Base-by-base conservation (phyloP, 2,888 invertebrate genomes). In the Brachyptera putata region DNA sequence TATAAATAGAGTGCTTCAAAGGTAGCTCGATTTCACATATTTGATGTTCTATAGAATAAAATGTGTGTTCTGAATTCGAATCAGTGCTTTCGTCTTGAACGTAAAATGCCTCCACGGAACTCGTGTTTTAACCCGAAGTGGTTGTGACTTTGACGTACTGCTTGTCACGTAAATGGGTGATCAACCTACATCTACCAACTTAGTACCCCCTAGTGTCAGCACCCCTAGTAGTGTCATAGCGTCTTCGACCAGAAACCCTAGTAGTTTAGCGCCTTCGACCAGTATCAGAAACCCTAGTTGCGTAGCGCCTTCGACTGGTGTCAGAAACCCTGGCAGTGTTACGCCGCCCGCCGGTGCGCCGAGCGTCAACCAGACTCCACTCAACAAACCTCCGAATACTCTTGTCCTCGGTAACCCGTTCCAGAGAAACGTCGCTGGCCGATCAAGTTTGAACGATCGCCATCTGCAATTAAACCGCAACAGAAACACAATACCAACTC, bases 381-480 rank as follows among this genome's bases (percentile, higher is more conserved):
- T n/a, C n/a, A n/a, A 21, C 13, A 30, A 22, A 30, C 63, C 61
- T 1, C 60, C 57, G 14, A 58, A 24, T 11, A 49, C 56, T 1
- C 61, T 61, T 22, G 30, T 41, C n/a, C 56, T 76, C 34, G 72
- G 73, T 39, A 73, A 71, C 64, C 70, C 75, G 55, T 74, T 75
- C 68, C 75, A 76, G 67, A 72, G 75, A 60, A 74, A 72, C 69
- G 72, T 72, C 60, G 74, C 74, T 66, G 73, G 74, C 57, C 72
- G 75, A 37, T 69, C 72, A n/a, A 58, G 58, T 36, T 50, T 63
- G 25, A 63, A 63, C 58, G 63, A 61, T 21, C 63, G 63, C 34
- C 63, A 63, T 39, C 43, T 63, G 14, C 60, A 57, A 25, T 48
- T 56, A 25, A 58, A 55, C 48, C 57, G 56, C 37, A 37, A n/a